A percentile compares a stretch with the other conserved stretches of the same genome.
phyloP scores from a whole-genome alignment of 1,140 invertebrate genomes.

The Sycophila sp. region DNA sequence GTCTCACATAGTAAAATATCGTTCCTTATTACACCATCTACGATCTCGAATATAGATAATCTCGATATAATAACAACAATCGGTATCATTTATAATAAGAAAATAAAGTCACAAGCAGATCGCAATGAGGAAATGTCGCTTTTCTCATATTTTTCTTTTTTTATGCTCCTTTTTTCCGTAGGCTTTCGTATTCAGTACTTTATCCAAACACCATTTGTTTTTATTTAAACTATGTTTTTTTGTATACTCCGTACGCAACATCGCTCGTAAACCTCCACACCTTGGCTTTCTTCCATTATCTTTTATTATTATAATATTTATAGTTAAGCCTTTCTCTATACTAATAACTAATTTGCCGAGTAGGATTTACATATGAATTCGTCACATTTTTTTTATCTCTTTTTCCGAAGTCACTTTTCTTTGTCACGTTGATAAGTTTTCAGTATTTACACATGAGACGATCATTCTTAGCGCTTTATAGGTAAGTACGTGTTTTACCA shows the following conservation, averaged over 20 bases:
- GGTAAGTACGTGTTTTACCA: not conserved
- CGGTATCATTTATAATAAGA: conserved; percentile 31
- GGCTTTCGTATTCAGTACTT: not conserved
- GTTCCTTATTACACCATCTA: conserved; percentile 12
- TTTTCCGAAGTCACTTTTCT: not conserved
- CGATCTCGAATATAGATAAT: conserved; percentile 28
- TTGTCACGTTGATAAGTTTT: not conserved
- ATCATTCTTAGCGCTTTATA: conserved; percentile 4
- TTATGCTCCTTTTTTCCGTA: not conserved
- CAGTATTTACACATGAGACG: conserved; percentile 2
- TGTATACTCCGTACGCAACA: conserved; percentile 3
- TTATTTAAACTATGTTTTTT: conserved; percentile 1
- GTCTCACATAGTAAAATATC: conserved; percentile 38
- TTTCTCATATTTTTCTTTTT: conserved; percentile 13
- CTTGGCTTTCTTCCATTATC: too few species aligned
- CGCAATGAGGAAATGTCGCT: conserved; percentile 27
- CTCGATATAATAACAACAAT: conserved; percentile 30
- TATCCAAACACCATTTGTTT: not conserved
- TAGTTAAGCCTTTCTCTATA: conserved; percentile 15
- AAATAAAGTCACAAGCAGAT: conserved; percentile 32
- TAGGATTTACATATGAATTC: conserved; percentile 18
- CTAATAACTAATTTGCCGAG: conserved; percentile 1
- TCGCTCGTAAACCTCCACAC: not conserved
- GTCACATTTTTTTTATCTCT: not conserved
- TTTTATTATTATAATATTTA: conserved; percentile 6